phyloP scores from a whole-genome alignment of 2,888 invertebrate genomes.

The Eupithecia tripunctaria region DNA sequence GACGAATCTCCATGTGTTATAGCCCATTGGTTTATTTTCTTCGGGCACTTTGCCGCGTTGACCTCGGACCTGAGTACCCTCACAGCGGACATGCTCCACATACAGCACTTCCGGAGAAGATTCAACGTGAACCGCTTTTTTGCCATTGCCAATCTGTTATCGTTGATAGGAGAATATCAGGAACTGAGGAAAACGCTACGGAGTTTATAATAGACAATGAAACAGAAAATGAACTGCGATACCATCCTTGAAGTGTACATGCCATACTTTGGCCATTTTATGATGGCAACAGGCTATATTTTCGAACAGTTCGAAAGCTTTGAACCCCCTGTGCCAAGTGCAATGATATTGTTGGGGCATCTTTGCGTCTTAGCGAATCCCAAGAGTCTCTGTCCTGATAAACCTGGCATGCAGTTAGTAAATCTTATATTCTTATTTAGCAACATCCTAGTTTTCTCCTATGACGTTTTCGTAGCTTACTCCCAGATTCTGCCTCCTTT shows the following conservation, averaged over 20 bases:
- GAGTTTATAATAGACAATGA: constrained; percentile 19
- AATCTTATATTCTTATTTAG: constrained; percentile 65
- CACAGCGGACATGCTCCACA: constrained; percentile 46
- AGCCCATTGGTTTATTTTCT: constrained; percentile 51
- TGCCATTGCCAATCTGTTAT: constrained; percentile 54
- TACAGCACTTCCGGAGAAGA: constrained; percentile 42
- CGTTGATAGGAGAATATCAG: constrained; percentile 57
- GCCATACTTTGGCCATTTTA: constrained; percentile 65
- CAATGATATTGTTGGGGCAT: constrained; percentile 69
- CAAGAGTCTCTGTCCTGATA: constrained; percentile 53
- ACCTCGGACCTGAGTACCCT: constrained; percentile 48
- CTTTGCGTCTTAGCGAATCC: constrained; percentile 65
- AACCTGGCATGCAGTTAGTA: constrained; percentile 58
- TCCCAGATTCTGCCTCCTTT: neutral
- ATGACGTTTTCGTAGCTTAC: constrained; percentile 56
- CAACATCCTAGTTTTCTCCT: constrained; percentile 66
- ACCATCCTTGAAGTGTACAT: constrained; percentile 54
- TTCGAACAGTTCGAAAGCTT: constrained; percentile 64
- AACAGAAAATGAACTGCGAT: constrained; percentile 40
- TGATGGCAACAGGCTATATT: constrained; percentile 74
- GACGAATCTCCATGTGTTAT: constrained; percentile 40
- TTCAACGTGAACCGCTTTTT: constrained; percentile 52
- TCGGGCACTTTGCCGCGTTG: constrained; percentile 51
- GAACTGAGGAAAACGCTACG: constrained; percentile 47
- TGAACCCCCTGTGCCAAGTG: constrained; percentile 68